Evolutionary conservation across 2,888 invertebrate genomes (phyloP).

Genomic region (Hemicrepidius hirtus): DNA sequence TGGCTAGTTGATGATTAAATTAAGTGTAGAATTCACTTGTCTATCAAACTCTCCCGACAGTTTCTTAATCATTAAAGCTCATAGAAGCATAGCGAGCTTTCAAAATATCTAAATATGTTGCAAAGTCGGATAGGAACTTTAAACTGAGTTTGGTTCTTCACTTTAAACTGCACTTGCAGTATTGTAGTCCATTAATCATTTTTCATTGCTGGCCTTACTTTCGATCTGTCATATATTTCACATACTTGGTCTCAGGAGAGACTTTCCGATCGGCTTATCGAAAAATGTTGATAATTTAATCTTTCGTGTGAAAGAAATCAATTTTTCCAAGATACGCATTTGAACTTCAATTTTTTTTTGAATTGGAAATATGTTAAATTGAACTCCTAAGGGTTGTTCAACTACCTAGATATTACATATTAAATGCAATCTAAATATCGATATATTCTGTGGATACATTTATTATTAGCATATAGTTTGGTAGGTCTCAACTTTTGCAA

Average conservation of each 20-base stretch:
- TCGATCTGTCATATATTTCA: neutral
- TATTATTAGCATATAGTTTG: no score
- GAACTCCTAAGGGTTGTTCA: no score
- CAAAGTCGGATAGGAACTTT: neutral
- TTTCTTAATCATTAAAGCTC: conserved; percentile 10
- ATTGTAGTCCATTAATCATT: conserved; percentile 15
- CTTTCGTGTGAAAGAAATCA: neutral
- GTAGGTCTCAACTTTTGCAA: no score
- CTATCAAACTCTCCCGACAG: conserved; percentile 10
- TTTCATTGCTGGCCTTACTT: neutral
- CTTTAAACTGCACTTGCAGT: neutral
- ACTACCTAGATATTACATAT: no score
- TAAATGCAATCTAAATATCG: no score
- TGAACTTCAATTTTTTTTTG: no score
- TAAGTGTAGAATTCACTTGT: neutral
- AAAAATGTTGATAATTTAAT: neutral
- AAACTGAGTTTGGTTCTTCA: neutral
- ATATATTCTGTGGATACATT: no score
- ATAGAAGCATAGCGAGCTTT: conserved; percentile 15
- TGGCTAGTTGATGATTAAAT: conserved; percentile 9
- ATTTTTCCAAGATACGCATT: neutral
- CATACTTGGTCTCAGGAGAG: neutral
- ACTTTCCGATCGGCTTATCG: neutral
- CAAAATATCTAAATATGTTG: neutral
- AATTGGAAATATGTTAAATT: no score